Base-by-base conservation (phyloP, 2,797 vertebrate genomes). In the Ptychobarbus kaznakovi region DNA sequence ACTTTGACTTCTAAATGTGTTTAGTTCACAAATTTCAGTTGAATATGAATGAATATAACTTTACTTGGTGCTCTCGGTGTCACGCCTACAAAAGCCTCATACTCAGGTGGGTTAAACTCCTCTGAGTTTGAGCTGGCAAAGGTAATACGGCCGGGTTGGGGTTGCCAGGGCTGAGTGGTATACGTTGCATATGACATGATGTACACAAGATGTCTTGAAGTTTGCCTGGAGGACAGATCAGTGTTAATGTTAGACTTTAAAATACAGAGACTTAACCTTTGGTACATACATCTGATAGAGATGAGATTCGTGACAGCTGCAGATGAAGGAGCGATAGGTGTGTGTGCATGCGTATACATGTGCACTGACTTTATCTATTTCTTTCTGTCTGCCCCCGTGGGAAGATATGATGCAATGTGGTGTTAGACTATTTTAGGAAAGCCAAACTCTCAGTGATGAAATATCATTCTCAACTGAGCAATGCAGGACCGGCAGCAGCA, bases 391-490 rank as follows among this genome's bases (percentile, higher is more conserved):
- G 40, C 10, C 44, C 72, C 4, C 11, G 15, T 78, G 82, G 74
- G 38, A 84, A 56, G 74, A 70, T 22, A 28, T 80, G 72, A 86
- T 80, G 68, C 68, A 73, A 80, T 74, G 40, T 40, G 44, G 28
- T 85, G 69, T 75, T 75, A 81, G n/a, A 53, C 56, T 86, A 65
- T 81, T 86, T 80, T 76, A 80, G 56, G 53, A 53, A 63, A 49
- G 44, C 42, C 38, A 61, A 28, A 78, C 61, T 76, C 63, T 58
- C 44, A 42, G 35, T 40, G 75, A 84, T 79, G 75, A 79, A 84
- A 84, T 84, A 70, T 84, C 66, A 72, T 84, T 79, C 75, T 76
- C 73, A 77, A 22, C 82, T 56, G 74, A 68, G 82, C 82, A 84
- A 84, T 25, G 44, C 28, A 40, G 66, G 6, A 32, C 8, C 53